Conservation (phyloP, 2,888 invertebrate species). For the Dorcus parallelipipedus region DNA sequence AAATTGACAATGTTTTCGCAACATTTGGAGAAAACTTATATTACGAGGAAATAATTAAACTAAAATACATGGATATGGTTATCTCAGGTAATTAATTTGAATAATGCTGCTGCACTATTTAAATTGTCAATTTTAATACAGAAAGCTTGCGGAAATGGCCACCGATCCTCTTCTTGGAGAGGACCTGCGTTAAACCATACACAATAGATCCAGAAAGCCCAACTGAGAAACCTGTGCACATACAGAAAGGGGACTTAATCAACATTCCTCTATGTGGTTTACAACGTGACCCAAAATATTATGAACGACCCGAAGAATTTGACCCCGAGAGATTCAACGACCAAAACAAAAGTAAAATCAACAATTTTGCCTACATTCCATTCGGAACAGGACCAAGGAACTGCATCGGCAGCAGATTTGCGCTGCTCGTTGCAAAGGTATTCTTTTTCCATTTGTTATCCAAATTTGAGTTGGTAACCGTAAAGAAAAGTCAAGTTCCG, state of each 20-base stretch:
- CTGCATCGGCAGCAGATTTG: conserved; percentile 31
- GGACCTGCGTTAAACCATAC: no score
- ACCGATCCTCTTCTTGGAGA: no score
- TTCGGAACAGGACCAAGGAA: not conserved
- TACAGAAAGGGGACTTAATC: not conserved
- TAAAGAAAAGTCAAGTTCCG: conserved; percentile 34
- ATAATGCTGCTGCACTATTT: no score
- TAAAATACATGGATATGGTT: conserved; percentile 57
- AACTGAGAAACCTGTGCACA: not conserved
- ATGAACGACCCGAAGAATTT: not conserved
- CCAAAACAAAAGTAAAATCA: not conserved
- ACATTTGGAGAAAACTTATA: conserved; percentile 39
- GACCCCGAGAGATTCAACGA: not conserved
- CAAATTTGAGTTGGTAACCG: conserved; percentile 36
- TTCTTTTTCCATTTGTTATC: conserved; percentile 33
- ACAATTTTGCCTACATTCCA: not conserved
- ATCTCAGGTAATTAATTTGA: not conserved
- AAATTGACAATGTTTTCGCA: conserved; percentile 36
- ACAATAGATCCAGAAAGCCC: no score
- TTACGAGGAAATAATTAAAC: conserved; percentile 48
- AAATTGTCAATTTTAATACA: no score
- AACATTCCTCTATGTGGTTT: not conserved
- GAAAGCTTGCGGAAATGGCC: no score
- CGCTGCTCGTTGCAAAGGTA: conserved; percentile 35
- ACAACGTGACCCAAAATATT: not conserved